These are phyloP conservation scores for Erythrolamprus reginae DNA, from an alignment of 2,113 vertebrate species.

Conservation along the genomic window DNA sequence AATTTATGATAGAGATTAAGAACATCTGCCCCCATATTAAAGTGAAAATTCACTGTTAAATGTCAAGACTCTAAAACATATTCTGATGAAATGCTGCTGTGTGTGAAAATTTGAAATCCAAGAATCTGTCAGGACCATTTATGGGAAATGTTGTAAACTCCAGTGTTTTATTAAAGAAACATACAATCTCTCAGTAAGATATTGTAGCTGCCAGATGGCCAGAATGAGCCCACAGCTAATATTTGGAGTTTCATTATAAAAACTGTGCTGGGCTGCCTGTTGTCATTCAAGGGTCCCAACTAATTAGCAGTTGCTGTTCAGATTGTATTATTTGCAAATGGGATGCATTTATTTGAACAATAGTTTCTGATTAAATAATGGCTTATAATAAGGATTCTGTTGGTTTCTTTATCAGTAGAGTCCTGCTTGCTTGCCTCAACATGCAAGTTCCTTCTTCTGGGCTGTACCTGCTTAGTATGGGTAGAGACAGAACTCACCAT, in stretches of 20 bases:
- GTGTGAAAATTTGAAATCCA: conserved; percentile 49
- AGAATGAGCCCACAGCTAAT: conserved; percentile 23
- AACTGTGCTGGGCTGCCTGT: background rate
- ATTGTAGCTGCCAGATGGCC: conserved; percentile 5
- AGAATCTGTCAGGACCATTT: conserved; percentile 42
- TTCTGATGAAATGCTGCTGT: conserved; percentile 36
- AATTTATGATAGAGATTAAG: conserved; percentile 45
- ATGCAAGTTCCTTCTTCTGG: background rate
- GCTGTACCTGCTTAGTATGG: background rate
- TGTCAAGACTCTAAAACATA: conserved; percentile 42
- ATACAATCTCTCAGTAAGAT: conserved; percentile 11
- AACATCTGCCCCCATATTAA: conserved; percentile 36
- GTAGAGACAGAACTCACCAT: background rate
- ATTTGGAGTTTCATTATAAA: background rate
- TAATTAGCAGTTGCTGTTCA: background rate
- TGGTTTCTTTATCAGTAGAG: background rate
- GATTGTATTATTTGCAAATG: background rate
- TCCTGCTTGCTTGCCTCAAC: background rate
- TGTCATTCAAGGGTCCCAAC: background rate
- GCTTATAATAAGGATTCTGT: background rate
- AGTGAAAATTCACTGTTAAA: conserved; percentile 36
- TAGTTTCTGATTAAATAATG: background rate
- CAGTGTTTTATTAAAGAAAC: conserved; percentile 32
- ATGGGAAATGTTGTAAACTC: conserved; percentile 15
- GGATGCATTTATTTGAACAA: background rate